Base-by-base conservation (phyloP, 1,140 invertebrate genomes). In the Muscidifurax raptorellus region DNA sequence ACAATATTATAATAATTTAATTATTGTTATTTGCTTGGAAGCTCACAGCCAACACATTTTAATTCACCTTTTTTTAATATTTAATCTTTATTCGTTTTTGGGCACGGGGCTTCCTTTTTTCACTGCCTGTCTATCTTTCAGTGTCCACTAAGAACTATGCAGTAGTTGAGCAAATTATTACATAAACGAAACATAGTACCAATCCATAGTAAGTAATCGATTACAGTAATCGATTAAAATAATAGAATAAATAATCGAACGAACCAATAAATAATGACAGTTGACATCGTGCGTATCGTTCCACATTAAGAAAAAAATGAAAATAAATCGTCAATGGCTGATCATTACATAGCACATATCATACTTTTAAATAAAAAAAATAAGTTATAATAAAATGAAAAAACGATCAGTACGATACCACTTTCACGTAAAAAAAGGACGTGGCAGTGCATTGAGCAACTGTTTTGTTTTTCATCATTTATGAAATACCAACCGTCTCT, bases 1-100 rank as follows among this genome's bases (percentile, higher is more conserved):
- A 90, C 89, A 90, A 90, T 90, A 90, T 91, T 92, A 91, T 92
- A 92, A 92, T 92, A 92, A 92, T 92, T 93, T 93, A 93, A 92
- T 93, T 93, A 92, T 93, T 93, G 92, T 93, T 93, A 93, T 92
- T 93, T 92, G 92, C 92, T 92, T 92, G 90, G 91, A 92, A 92
- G 92, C 92, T 93, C 92, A 93, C 92, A 93, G 92, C 92, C 92
- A 91, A 92, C 91, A 92, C 91, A 91, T 92, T 91, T 90, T 88
- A 89, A 90, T 91, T 91, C 89, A 90, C 90, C 89, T 89, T 91
- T 86, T 89, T 89, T 91, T 86, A 88, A 85, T 86, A 84, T 88
- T 88, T 90, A 89, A 87, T 87, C 85, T 85, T 90, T 89, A 88
- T 90, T 92, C 88, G 86, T 86, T 89, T 89, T 89, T 89, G 88